These are phyloP conservation scores for Coecobrya sp. DNA, from an alignment of 2,888 invertebrate species.

Conservation along the genomic window DNA sequence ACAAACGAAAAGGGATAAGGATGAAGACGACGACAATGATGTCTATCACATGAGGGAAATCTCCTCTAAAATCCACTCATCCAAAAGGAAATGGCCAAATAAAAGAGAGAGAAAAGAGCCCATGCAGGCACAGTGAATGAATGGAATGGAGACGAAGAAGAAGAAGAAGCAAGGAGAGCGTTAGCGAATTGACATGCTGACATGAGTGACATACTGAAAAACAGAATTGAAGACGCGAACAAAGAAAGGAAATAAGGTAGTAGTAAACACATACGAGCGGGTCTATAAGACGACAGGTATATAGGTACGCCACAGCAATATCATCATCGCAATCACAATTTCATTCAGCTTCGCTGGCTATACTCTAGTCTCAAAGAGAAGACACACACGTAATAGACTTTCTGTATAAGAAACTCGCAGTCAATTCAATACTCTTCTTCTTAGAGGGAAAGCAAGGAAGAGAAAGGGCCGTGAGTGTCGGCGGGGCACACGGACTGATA, in stretches of 20 bases:
- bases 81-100: constrained; percentile 76
- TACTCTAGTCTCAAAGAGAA: background rate
- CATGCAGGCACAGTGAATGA: constrained; percentile 3
- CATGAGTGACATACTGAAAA: constrained; percentile 78
- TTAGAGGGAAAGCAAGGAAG: background rate
- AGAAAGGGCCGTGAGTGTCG: constrained; percentile 24
- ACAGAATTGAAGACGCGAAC: constrained; percentile 47
- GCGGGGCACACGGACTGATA: constrained; percentile 21
- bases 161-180: constrained; percentile 4
- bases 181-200: constrained; percentile 76
- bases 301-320: constrained; percentile 24
- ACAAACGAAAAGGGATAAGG: background rate
- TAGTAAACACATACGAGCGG: background rate
- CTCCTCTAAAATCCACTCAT: constrained; percentile 79
- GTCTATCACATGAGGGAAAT: constrained; percentile 68
- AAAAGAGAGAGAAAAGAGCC: constrained; percentile 47
- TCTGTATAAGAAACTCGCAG: constrained; percentile 34
- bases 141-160: background rate
- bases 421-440: background rate
- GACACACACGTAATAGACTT: constrained; percentile 28
- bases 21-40: constrained; percentile 52
- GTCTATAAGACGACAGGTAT: background rate
- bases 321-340: constrained; percentile 39
- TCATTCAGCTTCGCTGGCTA: constrained; percentile 39
- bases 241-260: constrained; percentile 28